These are phyloP conservation scores for Tetheella fluctuosa DNA, from an alignment of 2,888 invertebrate genomes.

Conservation along the genomic window DNA sequence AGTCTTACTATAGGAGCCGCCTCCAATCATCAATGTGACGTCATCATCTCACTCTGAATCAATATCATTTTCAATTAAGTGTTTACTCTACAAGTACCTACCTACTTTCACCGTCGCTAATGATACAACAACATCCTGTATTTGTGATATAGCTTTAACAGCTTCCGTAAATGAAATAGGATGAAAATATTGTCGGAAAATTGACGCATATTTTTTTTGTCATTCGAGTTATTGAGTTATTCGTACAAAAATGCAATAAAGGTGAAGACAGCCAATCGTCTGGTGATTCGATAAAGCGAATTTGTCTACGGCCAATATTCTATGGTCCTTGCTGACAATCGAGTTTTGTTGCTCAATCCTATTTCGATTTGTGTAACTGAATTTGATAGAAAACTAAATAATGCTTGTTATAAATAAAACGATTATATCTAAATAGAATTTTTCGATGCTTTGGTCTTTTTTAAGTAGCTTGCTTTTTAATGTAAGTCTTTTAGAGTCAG, in stretches of 20 bases:
- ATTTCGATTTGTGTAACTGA: background rate
- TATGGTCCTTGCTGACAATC: background rate
- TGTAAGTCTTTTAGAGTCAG: background rate
- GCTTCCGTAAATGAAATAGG: background rate
- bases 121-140: background rate
- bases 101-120: no score
- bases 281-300: background rate
- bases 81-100: no score
- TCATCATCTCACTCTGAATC: no score
- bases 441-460: background rate
- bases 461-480: background rate
- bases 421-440: background rate
- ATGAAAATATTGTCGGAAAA: background rate
- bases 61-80: no score
- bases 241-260: background rate
- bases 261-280: background rate
- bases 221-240: constrained; percentile 1
- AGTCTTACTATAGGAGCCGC: no score
- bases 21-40: no score
- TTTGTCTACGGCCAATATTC: background rate
- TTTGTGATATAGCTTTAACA: background rate
- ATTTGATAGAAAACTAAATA: background rate
- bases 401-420: background rate
- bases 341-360: background rate
- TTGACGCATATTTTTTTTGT: constrained; percentile 1